A percentile compares a stretch with the other conserved stretches of the same genome.
These are phyloP conservation scores for Tipula vernalis DNA, from an alignment of 2,888 invertebrate species.

Conservation along the genomic window DNA sequence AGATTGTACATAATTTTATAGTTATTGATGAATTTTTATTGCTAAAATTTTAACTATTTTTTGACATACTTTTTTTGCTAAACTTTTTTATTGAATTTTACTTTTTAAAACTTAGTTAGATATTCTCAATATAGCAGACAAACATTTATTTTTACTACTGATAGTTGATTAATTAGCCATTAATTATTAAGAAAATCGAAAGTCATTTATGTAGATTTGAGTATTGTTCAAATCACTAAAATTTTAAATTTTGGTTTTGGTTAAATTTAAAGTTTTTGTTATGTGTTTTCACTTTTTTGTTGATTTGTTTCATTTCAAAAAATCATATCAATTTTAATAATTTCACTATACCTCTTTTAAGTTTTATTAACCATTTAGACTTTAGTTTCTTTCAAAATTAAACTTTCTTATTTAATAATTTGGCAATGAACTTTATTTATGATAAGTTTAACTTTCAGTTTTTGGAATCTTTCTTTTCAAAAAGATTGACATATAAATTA, in stretches of 20 bases:
- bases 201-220: background rate
- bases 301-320: too few relatives aligned
- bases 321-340: background rate
- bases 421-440: background rate
- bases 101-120: background rate
- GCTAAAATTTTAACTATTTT: background rate
- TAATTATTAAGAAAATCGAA: background rate
- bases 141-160: background rate
- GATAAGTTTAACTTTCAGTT: background rate
- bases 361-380: background rate
- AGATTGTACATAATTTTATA: background rate
- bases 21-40: background rate
- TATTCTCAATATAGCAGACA: background rate
- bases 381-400: background rate
- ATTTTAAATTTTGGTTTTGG: background rate
- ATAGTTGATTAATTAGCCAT: background rate
- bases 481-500: background rate
- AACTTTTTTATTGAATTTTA: background rate
- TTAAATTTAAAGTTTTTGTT: too few relatives aligned
- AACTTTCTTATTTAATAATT: background rate
- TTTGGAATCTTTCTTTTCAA: background rate
- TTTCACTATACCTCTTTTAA: background rate
- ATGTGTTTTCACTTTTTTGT: too few relatives aligned
- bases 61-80: background rate
- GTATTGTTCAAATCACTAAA: background rate